Evolutionary conservation across 2,888 invertebrate genomes (phyloP).

Genomic region (Rhorus exstirpatorius): DNA sequence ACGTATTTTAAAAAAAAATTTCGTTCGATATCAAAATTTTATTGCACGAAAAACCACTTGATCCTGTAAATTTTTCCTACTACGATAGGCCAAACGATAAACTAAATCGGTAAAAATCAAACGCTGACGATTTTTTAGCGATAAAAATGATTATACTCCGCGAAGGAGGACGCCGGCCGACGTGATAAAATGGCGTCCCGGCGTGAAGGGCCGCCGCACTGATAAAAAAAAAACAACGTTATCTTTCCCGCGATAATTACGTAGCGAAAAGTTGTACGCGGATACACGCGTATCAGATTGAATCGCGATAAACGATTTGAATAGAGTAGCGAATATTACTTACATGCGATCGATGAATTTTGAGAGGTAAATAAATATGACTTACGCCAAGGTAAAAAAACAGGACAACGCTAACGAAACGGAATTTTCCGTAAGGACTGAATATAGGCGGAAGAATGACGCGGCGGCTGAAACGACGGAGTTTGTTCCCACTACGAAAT

Average conservation of each 20-base stretch:
- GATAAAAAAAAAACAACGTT: not conserved
- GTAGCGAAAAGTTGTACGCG: not conserved
- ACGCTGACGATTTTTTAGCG: not conserved
- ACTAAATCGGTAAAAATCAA: not conserved
- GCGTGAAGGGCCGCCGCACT: constrained; percentile 34
- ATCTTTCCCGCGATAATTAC: not conserved
- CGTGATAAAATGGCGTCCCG: constrained; percentile 68
- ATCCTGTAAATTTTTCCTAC: not conserved
- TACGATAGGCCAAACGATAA: too few species aligned
- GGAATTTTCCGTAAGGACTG: constrained; percentile 59
- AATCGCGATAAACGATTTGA: not conserved
- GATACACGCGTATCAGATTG: not conserved
- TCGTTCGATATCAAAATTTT: not conserved
- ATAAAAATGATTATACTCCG: not conserved
- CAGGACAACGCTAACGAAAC: constrained; percentile 39
- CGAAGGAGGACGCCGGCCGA: constrained; percentile 63
- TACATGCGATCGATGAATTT: not conserved
- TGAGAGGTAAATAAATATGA: constrained; percentile 6
- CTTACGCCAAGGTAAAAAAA: not conserved
- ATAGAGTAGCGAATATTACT: not conserved
- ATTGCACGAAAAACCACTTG: not conserved
- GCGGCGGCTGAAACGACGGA: constrained; percentile 44
- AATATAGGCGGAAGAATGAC: constrained; percentile 48
- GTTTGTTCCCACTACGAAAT: constrained; percentile 20
- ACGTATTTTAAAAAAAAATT: not conserved